A percentile compares a stretch with the other conserved stretches of the same genome.
These are phyloP conservation scores for Calliopsis andreniformis DNA, from an alignment of 1,140 invertebrate genomes.

Conservation along the genomic window DNA sequence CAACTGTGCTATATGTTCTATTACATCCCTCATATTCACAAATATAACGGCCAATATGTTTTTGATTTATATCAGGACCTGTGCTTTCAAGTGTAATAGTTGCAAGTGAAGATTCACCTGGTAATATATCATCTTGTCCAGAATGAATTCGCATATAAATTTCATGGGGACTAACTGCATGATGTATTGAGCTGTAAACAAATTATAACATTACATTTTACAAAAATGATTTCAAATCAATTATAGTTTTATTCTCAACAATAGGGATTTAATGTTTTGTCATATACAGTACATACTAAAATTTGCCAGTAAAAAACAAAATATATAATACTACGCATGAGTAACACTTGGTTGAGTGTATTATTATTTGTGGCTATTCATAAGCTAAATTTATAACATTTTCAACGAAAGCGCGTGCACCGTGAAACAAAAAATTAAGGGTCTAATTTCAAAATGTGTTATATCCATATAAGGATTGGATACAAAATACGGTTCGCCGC, in stretches of 20 bases:
- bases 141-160: constrained; percentile 87
- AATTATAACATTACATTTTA: constrained; percentile 17
- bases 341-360: constrained; percentile 30
- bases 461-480: constrained; percentile 77
- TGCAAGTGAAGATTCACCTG: constrained; percentile 85
- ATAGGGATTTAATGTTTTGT: neutral
- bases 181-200: constrained; percentile 84
- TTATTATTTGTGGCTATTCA: constrained; percentile 3
- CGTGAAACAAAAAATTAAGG: constrained; percentile 40
- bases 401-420: neutral
- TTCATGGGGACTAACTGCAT: constrained; percentile 86
- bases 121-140: constrained; percentile 82
- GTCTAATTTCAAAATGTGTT: constrained; percentile 71
- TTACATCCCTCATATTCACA: constrained; percentile 95
- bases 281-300: constrained; percentile 4
- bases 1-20: constrained; percentile 95
- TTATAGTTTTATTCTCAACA: neutral
- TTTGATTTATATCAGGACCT: constrained; percentile 85
- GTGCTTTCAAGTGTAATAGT: constrained; percentile 86
- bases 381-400: constrained; percentile 45
- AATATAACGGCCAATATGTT: constrained; percentile 87
- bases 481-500: constrained; percentile 18
- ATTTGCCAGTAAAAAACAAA: constrained; percentile 17
- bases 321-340: constrained; percentile 24
- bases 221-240: neutral